phyloP scores from a whole-genome alignment of 2,797 vertebrate genomes.

The Helostoma temminkii region DNA sequence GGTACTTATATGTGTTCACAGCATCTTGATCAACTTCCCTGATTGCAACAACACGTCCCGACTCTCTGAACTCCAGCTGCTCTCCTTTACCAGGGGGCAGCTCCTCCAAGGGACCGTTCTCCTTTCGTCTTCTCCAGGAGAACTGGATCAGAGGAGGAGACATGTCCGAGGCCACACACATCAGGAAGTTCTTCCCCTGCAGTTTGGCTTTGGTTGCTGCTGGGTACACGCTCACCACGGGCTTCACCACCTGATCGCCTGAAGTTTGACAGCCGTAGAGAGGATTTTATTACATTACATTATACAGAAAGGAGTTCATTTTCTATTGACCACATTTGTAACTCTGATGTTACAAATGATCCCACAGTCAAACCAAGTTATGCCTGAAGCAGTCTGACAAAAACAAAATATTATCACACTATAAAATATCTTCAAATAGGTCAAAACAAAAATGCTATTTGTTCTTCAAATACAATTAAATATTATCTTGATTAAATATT shows the following conservation, averaged over 20 bases:
- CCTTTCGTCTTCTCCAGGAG: constrained; percentile 44
- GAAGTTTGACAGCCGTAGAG: too few relatives aligned
- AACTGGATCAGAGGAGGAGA: constrained; percentile 49
- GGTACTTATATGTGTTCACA: neutral
- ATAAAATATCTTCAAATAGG: too few relatives aligned
- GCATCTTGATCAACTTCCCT: neutral
- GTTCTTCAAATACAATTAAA: too few relatives aligned
- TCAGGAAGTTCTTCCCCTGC: constrained; percentile 25
- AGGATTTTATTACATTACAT: too few relatives aligned
- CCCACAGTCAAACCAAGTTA: too few relatives aligned
- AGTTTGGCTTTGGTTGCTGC: constrained; percentile 19
- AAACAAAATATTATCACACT: too few relatives aligned
- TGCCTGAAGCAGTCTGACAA: too few relatives aligned
- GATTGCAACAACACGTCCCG: constrained; percentile 12
- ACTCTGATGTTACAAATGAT: too few relatives aligned
- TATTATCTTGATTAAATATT: too few relatives aligned
- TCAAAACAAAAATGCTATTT: too few relatives aligned
- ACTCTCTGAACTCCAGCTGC: constrained; percentile 38
- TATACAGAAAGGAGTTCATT: too few relatives aligned
- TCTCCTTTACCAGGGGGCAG: constrained; percentile 1
- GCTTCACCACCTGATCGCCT: constrained; percentile 13
- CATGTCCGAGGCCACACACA: constrained; percentile 58
- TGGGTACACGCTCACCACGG: constrained; percentile 42
- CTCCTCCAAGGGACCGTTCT: neutral
- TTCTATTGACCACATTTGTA: too few relatives aligned